phyloP scores from a whole-genome alignment of 2,113 vertebrate species.

The Chrysochloris asiatica region DNA sequence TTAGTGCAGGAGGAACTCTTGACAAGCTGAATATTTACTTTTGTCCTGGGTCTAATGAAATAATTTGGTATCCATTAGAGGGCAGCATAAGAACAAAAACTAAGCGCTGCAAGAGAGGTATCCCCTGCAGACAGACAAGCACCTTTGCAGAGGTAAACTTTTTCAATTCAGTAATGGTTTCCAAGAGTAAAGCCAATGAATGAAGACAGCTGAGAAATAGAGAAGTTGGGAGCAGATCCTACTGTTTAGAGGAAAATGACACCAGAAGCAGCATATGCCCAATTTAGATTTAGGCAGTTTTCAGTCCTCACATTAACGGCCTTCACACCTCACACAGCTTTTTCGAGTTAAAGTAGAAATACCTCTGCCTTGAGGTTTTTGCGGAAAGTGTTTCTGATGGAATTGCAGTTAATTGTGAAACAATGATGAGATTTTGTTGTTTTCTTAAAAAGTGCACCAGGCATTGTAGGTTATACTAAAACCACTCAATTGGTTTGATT shows the following conservation, averaged over 20 bases:
- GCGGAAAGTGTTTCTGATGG: slow-evolving; percentile 25
- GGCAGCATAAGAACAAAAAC: slow-evolving; percentile 88
- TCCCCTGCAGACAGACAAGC: slow-evolving; percentile 61
- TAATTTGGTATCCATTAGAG: slow-evolving; percentile 86
- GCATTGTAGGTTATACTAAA: slow-evolving; percentile 22
- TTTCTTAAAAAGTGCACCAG: slow-evolving; percentile 60
- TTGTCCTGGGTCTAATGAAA: slow-evolving; percentile 77
- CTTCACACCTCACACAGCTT: background rate
- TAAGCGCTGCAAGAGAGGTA: slow-evolving; percentile 53
- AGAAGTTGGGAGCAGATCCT: background rate
- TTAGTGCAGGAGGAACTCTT: background rate
- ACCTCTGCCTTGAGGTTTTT: slow-evolving; percentile 46
- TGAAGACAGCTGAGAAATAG: slow-evolving; percentile 7
- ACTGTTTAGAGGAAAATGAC: background rate
- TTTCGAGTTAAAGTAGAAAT: slow-evolving; percentile 63
- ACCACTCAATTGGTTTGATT: slow-evolving; percentile 77
- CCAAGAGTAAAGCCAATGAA: slow-evolving; percentile 57
- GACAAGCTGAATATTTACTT: slow-evolving; percentile 70
- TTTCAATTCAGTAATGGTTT: slow-evolving; percentile 60
- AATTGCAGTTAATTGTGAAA: background rate
- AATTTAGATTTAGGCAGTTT: slow-evolving; percentile 16
- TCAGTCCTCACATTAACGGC: slow-evolving; percentile 31
- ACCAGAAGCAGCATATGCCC: background rate
- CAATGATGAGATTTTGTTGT: background rate
- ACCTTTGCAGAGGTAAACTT: slow-evolving; percentile 79